These are phyloP conservation scores for Pandemis corylana DNA, from an alignment of 2,888 invertebrate species.

Conservation along the genomic window DNA sequence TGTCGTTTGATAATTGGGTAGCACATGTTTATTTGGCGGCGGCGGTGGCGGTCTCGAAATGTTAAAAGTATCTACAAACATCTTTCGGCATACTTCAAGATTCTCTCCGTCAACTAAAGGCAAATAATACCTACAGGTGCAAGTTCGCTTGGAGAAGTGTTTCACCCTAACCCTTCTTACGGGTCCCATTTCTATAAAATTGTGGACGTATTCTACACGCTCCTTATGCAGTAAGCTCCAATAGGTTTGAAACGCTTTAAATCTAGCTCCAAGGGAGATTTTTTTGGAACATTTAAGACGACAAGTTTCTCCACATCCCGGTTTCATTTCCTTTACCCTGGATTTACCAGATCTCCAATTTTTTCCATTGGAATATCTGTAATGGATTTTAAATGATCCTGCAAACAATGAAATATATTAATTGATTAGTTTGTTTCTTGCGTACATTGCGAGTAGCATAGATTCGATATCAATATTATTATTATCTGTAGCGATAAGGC, in stretches of 20 bases:
- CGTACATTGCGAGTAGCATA: background rate
- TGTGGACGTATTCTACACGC: background rate
- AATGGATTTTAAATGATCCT: background rate
- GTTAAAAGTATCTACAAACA: conserved; percentile 6
- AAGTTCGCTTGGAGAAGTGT: background rate
- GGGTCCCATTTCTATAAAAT: background rate
- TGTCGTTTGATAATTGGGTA: background rate
- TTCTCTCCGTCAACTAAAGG: background rate
- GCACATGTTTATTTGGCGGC: background rate
- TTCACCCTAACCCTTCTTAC: background rate
- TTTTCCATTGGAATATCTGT: background rate
- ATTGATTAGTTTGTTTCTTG: background rate
- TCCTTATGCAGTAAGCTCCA: background rate
- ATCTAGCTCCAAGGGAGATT: background rate
- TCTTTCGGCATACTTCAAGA: background rate
- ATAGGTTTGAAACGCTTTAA: background rate
- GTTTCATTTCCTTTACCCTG: background rate
- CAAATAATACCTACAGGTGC: conserved; percentile 2
- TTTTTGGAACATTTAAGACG: conserved; percentile 1
- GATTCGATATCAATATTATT: too few relatives aligned
- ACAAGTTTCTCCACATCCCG: background rate
- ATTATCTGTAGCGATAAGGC: too few relatives aligned
- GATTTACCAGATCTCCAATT: background rate
- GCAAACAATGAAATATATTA: background rate
- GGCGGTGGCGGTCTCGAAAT: background rate